Conservation (phyloP, 2,888 invertebrate genomes). For the Syrista parreyssii region DNA sequence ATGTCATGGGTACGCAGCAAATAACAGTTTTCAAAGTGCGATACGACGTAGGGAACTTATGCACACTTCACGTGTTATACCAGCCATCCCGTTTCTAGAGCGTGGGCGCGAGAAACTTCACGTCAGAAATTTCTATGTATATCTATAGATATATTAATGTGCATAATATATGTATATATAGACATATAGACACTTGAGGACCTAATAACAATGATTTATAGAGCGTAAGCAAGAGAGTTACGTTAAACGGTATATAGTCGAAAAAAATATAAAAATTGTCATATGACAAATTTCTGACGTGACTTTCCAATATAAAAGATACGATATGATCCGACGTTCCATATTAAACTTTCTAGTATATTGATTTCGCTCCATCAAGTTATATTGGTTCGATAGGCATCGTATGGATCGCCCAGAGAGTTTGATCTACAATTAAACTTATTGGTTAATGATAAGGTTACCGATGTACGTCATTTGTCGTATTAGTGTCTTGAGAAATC, state of each 20-base stretch:
- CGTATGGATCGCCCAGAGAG: not conserved
- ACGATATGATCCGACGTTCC: not conserved
- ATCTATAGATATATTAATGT: conserved; percentile 12
- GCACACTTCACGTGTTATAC: not conserved
- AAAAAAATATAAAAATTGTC: not conserved
- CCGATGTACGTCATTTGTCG: not conserved
- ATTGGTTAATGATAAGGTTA: not conserved
- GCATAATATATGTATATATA: not conserved
- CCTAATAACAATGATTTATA: not conserved
- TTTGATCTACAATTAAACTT: not conserved
- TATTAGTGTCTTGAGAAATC: not conserved
- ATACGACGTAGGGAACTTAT: not conserved
- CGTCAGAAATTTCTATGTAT: not conserved
- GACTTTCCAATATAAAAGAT: not conserved
- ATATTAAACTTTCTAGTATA: not conserved
- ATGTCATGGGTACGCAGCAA: conserved; percentile 35
- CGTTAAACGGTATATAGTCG: not conserved
- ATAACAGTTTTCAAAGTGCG: conserved; percentile 17
- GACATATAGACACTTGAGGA: not conserved
- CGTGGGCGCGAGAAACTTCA: conserved; percentile 36
- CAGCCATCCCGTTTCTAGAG: conserved; percentile 35
- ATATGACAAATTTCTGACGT: not conserved
- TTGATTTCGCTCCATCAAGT: not conserved
- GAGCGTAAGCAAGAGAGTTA: not conserved
- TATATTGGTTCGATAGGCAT: not conserved